Conservation (phyloP, 2,888 invertebrate genomes). For the Ormyrus labotus region DNA sequence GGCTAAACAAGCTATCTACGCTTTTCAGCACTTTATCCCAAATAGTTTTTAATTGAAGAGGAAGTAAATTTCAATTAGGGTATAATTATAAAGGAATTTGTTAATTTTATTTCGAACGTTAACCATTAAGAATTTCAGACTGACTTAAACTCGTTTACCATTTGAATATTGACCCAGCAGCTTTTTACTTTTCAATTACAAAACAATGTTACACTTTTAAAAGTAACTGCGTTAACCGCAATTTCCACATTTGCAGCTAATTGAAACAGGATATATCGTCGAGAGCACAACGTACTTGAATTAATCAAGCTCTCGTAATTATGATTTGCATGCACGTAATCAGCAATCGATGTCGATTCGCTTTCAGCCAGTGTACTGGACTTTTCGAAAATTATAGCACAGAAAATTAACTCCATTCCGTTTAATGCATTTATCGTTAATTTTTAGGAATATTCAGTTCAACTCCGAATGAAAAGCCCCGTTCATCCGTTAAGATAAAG, state of each 20-base stretch:
- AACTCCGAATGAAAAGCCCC: too few relatives aligned
- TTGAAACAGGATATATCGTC: slow-evolving; percentile 20
- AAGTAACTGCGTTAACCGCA: neutral
- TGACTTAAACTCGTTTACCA: too few relatives aligned
- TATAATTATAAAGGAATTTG: too few relatives aligned
- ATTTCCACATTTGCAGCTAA: slow-evolving; percentile 2
- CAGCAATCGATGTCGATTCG: slow-evolving; percentile 8
- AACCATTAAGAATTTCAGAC: too few relatives aligned
- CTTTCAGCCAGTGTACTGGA: neutral
- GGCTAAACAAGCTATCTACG: neutral
- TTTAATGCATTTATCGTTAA: neutral
- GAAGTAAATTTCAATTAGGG: too few relatives aligned
- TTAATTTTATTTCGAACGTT: too few relatives aligned
- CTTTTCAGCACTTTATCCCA: neutral
- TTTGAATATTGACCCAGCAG: neutral
- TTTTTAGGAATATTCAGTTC: too few relatives aligned
- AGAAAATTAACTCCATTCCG: neutral
- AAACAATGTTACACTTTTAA: neutral
- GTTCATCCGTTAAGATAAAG: too few relatives aligned
- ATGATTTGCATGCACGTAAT: slow-evolving; percentile 18
- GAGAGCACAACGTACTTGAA: neutral
- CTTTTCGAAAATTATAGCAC: neutral
- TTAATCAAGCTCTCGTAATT: slow-evolving; percentile 23
- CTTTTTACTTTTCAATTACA: neutral
- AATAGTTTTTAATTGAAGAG: neutral